Evolutionary conservation across 1,140 invertebrate genomes (phyloP).

Genomic region (Meteorus sp.): DNA sequence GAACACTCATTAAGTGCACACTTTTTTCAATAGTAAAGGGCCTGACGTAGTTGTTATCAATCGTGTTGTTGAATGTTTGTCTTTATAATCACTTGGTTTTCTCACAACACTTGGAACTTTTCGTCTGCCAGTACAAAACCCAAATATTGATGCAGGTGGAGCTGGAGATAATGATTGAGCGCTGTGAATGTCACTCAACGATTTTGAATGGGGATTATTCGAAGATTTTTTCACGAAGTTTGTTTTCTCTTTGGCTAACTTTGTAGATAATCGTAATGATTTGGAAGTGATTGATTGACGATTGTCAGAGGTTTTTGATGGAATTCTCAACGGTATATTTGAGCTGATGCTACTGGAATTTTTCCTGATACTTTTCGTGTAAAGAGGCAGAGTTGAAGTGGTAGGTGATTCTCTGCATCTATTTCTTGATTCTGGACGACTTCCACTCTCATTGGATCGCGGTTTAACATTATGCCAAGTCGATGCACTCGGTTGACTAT

Average conservation of each 20-base stretch:
- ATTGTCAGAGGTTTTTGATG: slow-evolving; percentile 22
- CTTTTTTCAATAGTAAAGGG: slow-evolving; percentile 1
- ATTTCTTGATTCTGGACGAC: background rate
- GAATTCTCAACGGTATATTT: slow-evolving; percentile 39
- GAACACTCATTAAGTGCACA: background rate
- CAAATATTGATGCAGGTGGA: slow-evolving; percentile 49
- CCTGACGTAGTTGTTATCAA: background rate
- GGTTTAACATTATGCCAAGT: slow-evolving; percentile 19
- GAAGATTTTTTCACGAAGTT: slow-evolving; percentile 36
- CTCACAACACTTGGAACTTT: slow-evolving; percentile 26
- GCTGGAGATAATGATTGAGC: slow-evolving; percentile 32
- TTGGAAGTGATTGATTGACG: slow-evolving; percentile 12
- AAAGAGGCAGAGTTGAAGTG: slow-evolving; percentile 45
- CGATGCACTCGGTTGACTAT: background rate
- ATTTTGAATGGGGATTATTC: slow-evolving; percentile 29
- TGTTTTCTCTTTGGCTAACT: slow-evolving; percentile 37
- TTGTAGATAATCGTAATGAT: slow-evolving; percentile 30
- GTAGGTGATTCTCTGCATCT: background rate
- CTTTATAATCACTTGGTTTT: slow-evolving; percentile 7
- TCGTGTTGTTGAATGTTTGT: background rate
- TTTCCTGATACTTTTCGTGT: slow-evolving; percentile 39
- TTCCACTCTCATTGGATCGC: slow-evolving; percentile 12
- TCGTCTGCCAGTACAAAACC: slow-evolving; percentile 50
- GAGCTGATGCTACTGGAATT: slow-evolving; percentile 32
- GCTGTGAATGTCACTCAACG: slow-evolving; percentile 35